Conservation (phyloP, 2,888 invertebrate genomes). For the Hemicrepidius hirtus region DNA sequence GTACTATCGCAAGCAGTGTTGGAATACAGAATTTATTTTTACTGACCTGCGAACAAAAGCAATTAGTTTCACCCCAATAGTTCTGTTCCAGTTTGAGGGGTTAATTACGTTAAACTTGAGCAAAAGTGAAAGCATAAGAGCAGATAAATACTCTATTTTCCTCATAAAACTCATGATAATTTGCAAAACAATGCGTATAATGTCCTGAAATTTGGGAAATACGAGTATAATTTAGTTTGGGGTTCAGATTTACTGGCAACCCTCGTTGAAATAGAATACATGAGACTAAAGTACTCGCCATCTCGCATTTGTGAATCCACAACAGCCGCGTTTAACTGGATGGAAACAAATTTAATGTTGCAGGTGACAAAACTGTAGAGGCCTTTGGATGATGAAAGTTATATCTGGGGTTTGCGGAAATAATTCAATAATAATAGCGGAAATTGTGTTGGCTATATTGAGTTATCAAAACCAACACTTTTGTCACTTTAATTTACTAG, state of each 20-base stretch:
- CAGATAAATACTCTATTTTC: conserved; percentile 7
- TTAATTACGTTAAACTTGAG: conserved; percentile 17
- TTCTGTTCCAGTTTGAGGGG: not conserved
- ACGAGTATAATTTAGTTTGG: conserved; percentile 34
- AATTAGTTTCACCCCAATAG: conserved; percentile 15
- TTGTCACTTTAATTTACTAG: not conserved
- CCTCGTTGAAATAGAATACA: conserved; percentile 28
- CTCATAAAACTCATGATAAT: not conserved
- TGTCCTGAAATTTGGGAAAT: conserved; percentile 19
- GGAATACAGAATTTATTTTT: conserved; percentile 1
- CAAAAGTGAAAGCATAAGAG: conserved; percentile 15
- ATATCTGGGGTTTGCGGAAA: conserved; percentile 18
- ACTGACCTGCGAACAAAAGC: conserved; percentile 3
- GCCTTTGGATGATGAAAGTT: conserved; percentile 17
- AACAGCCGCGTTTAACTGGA: conserved; percentile 18
- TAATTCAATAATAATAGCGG: conserved; percentile 25
- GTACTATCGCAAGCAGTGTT: not conserved
- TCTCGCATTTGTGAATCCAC: conserved; percentile 38
- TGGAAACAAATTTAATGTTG: conserved; percentile 34
- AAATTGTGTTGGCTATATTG: conserved; percentile 24
- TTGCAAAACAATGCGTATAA: conserved; percentile 15
- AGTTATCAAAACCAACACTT: conserved; percentile 13
- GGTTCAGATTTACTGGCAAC: conserved; percentile 36
- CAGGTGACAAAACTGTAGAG: conserved; percentile 32
- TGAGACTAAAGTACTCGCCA: conserved; percentile 4